Percentiles rank a stretch among this genome's conserved stretches.
phyloP scores from a whole-genome alignment of 2,888 invertebrate species.

The Metellina segmentata region DNA sequence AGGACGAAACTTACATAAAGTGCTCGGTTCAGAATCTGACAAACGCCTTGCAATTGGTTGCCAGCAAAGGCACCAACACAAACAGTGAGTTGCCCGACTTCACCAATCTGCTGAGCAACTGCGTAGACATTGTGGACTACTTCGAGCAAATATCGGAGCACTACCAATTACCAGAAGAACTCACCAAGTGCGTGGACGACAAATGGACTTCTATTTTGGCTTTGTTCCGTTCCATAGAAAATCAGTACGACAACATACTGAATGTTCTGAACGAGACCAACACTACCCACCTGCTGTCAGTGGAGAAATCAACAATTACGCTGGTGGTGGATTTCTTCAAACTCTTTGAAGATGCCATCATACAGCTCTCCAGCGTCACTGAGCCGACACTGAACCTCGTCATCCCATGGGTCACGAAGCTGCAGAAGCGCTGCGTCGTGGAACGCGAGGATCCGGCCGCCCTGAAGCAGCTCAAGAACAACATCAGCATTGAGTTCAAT shows the following conservation, averaged over 20 bases:
- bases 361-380: constrained; percentile 43
- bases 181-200: constrained; percentile 47
- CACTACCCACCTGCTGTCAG: constrained; percentile 59
- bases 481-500: constrained; percentile 38
- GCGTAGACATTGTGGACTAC: constrained; percentile 51
- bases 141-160: constrained; percentile 52
- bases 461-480: constrained; percentile 62
- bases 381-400: constrained; percentile 67
- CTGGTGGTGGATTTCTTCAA: constrained; percentile 53
- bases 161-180: constrained; percentile 45
- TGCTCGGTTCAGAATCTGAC: constrained; percentile 59
- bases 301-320: constrained; percentile 54
- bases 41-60: constrained; percentile 23
- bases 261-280: constrained; percentile 54
- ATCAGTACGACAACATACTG: constrained; percentile 65
- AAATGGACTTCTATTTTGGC: constrained; percentile 69
- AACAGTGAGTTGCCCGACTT: constrained; percentile 65
- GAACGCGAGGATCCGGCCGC: constrained; percentile 24
- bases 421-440: constrained; percentile 50
- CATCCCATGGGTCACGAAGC: constrained; percentile 63
- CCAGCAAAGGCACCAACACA: constrained; percentile 30
- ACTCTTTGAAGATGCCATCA: constrained; percentile 71
- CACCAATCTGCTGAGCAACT: constrained; percentile 52
- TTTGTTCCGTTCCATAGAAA: constrained; percentile 62
- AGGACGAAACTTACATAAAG: constrained; percentile 58